Evolutionary conservation across 1,140 invertebrate genomes (phyloP), one percentile per base, ranked within the genome.

Genomic region (Saccostrea glomerata): DNA sequence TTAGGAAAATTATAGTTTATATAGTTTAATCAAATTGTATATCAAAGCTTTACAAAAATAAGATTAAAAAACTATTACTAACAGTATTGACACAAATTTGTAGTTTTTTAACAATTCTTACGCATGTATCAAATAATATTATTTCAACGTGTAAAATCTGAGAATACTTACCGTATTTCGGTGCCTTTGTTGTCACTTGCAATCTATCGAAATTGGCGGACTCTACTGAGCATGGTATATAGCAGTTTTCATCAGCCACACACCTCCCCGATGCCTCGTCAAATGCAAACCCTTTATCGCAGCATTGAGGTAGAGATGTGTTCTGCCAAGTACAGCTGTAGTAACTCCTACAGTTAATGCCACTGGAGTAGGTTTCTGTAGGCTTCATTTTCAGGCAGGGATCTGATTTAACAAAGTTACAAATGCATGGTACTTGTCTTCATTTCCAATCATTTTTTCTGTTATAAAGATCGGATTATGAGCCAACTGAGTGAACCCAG

Each of bases 331-430:
- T 30, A 25, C 70, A 77, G 7, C 15, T 77, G 25, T 77, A 77
- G 70, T 77, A 77, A 77, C 70, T 77, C 25, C 70, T 77, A 36
- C 70, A 77, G 25, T 77, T 77, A 12, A 77, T 77, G 36, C 70
- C 70, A 30, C 70, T 77, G 1, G 70, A 25, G 30, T 36, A 77
- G 11, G 70, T 77, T 13, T 77, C 70, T 3, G 25, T 13, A 12
- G 70, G 70, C 15, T 77, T 77, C 70, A 30, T 77, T 13, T 25
- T 77, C 25, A 25, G 11, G 12, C 70, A 77, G 13, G 70, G 70
- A 77, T 77, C 70, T 77, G 25, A 30, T 30, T 3, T 13, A 77
- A 6, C 1, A 63, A 17, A 3, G n/a, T 63, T 6, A n/a, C 58
- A 63, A 20, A 47, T 20, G 15, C 2, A 2, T 63, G 15, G n/a